Percentiles rank a stretch among this genome's conserved stretches.
Evolutionary conservation across 2,113 vertebrate species (phyloP).

Genomic region (Silurus asotus): DNA sequence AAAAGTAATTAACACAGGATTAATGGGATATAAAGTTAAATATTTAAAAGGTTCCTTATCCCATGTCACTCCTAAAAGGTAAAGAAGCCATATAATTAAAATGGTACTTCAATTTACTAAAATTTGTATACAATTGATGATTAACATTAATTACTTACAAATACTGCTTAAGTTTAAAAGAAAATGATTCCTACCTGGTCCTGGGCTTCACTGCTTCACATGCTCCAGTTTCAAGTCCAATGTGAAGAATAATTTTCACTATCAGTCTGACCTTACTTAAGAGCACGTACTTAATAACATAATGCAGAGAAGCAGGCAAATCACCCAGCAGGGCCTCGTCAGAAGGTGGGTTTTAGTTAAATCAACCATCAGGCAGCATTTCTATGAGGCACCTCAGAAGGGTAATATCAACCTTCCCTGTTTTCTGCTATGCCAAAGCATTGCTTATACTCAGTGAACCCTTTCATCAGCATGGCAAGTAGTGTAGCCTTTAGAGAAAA

Average conservation of each 20-base stretch:
- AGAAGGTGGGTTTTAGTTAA: slow-evolving; percentile 30
- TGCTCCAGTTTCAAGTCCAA: background rate
- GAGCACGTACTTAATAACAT: background rate
- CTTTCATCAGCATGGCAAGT: background rate
- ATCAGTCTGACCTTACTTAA: slow-evolving; percentile 27
- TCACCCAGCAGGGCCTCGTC: background rate
- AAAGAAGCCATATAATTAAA: background rate
- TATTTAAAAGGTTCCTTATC: background rate
- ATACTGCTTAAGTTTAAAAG: background rate
- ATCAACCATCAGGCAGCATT: slow-evolving; percentile 48
- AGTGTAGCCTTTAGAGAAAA: background rate
- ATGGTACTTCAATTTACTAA: background rate
- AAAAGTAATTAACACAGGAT: background rate
- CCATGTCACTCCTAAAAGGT: background rate
- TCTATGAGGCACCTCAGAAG: slow-evolving; percentile 43
- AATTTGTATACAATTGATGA: background rate
- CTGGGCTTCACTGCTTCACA: background rate
- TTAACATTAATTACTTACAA: background rate
- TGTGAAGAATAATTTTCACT: background rate
- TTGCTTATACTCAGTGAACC: background rate
- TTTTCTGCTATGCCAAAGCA: background rate
- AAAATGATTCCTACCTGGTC: slow-evolving; percentile 19
- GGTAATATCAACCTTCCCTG: slow-evolving; percentile 16
- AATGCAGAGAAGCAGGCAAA: background rate
- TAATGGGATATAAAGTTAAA: background rate